Base-by-base conservation (phyloP, 92 coral and sea anemone species). In the Anthopleura xanthogrammica region DNA sequence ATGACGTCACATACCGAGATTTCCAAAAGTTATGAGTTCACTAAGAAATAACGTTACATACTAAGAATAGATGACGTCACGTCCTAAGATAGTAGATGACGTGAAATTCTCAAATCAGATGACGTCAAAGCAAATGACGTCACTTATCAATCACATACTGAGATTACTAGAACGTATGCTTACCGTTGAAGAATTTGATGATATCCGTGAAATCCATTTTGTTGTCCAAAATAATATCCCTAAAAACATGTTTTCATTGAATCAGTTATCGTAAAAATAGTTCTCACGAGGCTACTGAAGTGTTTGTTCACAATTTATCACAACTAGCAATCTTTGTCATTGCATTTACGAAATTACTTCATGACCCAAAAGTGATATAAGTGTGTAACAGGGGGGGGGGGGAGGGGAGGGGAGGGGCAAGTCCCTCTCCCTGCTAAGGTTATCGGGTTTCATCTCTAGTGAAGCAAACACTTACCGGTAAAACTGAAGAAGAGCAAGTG, bases 171-270 rank as follows among this genome's bases (percentile, higher is more conserved):
- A 22, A 0, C 20, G 17, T 8, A 68, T 52, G 79, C 94, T 29
- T 81, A 96, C 99, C 99, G 50, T 96, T 96, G 92, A 96, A 96
- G 88, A 96, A 96, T 84, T 96, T 96, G 79, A 96, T 96, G 83
- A 96, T 93, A 72, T 96, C 99, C 11, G 99, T 96, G 90, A 96
- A 96, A 83, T 96, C 99, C 99, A 96, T 96, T 72, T 93, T 92
- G 89, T 96, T 95, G 77, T 96, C 99, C 52, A 96, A 87, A 55
- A 96, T 88, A 14, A 96, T 96, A 79, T 96, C 97, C 89, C 99
- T 96, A 76, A 46, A 22, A 88, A 86, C 36, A 52, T 20, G 12
- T 20, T 62, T 20, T 20, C n/a, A 62, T 20, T 62, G n/a, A 80
- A 80, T 16, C 46, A 13, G 24, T 54, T 54, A 42, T 10, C 12